A percentile compares a stretch with the other conserved stretches of the same genome.
phyloP scores from a whole-genome alignment of 2,888 invertebrate species.

The Bombylius major region DNA sequence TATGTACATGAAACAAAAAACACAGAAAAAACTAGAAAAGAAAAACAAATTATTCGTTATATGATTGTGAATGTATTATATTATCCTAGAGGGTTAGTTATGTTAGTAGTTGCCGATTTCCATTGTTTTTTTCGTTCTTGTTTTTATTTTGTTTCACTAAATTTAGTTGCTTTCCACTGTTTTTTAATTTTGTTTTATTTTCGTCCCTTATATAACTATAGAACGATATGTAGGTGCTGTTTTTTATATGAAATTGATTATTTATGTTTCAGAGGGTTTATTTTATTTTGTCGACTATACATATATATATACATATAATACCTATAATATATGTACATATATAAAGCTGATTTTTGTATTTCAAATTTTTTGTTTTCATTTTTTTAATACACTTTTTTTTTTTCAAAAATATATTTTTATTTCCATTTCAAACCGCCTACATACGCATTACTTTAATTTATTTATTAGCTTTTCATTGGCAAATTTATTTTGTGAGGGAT shows the following conservation, averaged over 20 bases:
- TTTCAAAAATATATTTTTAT: background rate
- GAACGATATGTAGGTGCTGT: background rate
- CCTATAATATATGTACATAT: too few species aligned
- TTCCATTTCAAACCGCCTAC: constrained; percentile 16
- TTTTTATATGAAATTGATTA: constrained; percentile 12
- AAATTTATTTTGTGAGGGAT: constrained; percentile 23
- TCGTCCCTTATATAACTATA: background rate
- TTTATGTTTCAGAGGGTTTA: constrained; percentile 9
- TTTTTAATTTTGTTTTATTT: constrained; percentile 6
- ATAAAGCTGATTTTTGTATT: background rate
- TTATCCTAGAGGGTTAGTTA: background rate
- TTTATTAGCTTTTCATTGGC: constrained; percentile 35
- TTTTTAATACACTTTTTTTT: constrained; percentile 1
- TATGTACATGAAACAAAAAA: too few species aligned
- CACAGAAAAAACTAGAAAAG: too few species aligned
- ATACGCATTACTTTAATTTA: constrained; percentile 34
- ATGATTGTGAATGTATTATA: background rate
- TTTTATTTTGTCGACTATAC: constrained; percentile 3
- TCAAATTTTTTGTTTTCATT: background rate
- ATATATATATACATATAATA: background rate
- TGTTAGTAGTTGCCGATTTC: constrained; percentile 8
- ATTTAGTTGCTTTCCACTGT: constrained; percentile 8
- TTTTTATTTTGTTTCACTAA: background rate
- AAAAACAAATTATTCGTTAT: too few species aligned
- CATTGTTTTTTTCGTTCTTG: background rate